Evolutionary conservation across 2,888 invertebrate species (phyloP), one percentile per base, ranked within the genome.

Genomic region (Lysandra coridon): DNA sequence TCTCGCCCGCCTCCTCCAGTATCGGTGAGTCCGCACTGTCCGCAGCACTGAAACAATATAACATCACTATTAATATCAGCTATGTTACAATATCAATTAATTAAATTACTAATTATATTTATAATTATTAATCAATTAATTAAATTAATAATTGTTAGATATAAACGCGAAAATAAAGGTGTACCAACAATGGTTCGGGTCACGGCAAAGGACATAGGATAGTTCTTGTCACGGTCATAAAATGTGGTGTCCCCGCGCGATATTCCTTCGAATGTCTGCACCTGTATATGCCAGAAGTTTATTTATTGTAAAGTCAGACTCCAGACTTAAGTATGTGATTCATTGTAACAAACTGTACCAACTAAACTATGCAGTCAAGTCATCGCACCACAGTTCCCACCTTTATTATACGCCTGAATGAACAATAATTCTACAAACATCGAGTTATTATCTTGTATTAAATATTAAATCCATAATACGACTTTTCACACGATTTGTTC

Each of bases 1-100:
- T 96, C 90, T 96, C 96, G 89, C 96, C 96, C 86, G 96, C 96
- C 92, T 97, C 97, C 91, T 97, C 97, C 90, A 97, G 95, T 90
- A 97, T 96, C 87, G 97, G 97, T 90, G 97, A 97, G 90, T 97
- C 97, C 90, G 95, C 92, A 91, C 93, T 95, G 92, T 95, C 95
- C 92, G 92, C 94, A 93, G 95, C 91, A 93, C 95, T 95, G 88
- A 0, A 90, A 90, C 86, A 88, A 89, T 82, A 80, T 75, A 79
- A 82, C 79, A 30, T 1, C 7, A 30, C 7, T 62, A 62, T 23
- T 7, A 23, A 7, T 62, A 23, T 23, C 23, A 23, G 10, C n/a
- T n/a, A 62, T 53, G 53, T 53, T 14, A 14, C 53, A 53, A 7
- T 53, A 53, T 53, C 53, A 53, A 44, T 53, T 53, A 14, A 14